Evolutionary conservation across 2,797 vertebrate genomes (phyloP), one percentile per base, ranked within the genome.

Genomic region (Percopsis omiscomaycus): DNA sequence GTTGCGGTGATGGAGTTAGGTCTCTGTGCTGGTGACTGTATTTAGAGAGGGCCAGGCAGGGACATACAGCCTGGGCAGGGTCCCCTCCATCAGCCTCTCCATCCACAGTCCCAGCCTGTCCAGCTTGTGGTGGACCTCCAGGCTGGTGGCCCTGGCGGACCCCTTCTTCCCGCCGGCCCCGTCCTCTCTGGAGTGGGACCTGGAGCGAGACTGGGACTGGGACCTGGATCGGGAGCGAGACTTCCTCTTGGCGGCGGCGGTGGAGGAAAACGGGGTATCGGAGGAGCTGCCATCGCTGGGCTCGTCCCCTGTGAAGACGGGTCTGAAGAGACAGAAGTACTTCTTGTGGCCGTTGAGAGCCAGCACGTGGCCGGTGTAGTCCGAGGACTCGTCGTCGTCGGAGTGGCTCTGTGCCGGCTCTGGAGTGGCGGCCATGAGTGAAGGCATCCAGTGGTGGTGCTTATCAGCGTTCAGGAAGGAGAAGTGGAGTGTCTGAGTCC

Each of bases 391-490:
- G 44, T 90, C 86, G 0, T 90, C 89, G 0, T 89, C 86, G 0
- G 65, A 81, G 5, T 68, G 72, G 57, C 58, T 66, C 0, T 88
- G 88, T 3, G 88, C 87, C 0, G 83, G 82, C 0, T 92, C 91
- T 42, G 94, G 92, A 0, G 93, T 89, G 0, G 94, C 94, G 67
- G 89, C 91, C 29, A 97, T 59, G 51, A 98, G 88, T 0, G 92
- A 91, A 0, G 95, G 94, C 82, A 98, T 94, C 96, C 96, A 98
- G 22, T 91, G 91, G 0, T 74, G 77, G 86, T 98, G 96, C 71
- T 98, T 98, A 73, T 97, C 94, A n/a, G 95, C 89, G 10, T 94
- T 98, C 44, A 98, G 92, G 90, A 98, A 98, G 78, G 96, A 98
- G 91, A 98, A 98, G 72, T 98, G 97, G 5, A 98, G 93, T 13